phyloP scores from a whole-genome alignment of 53 echinoderm and acorn worm species.

The Temnopleurus reevesii region DNA sequence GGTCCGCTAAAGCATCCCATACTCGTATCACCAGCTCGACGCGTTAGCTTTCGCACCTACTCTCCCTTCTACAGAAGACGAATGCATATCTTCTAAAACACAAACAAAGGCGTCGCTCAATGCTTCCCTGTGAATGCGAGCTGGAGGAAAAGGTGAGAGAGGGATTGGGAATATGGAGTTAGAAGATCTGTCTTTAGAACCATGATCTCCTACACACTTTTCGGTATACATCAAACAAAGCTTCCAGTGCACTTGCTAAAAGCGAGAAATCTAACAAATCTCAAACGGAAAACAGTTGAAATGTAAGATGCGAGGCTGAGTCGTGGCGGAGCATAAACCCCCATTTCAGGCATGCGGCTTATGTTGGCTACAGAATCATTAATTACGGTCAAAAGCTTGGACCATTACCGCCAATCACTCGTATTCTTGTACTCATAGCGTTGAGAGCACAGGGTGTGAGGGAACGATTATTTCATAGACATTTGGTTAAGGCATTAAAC shows the following conservation, averaged over 20 bases:
- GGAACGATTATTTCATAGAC: background rate
- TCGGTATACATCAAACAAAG: background rate
- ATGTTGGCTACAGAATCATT: slow-evolving; percentile 31
- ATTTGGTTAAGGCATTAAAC: slow-evolving; percentile 51
- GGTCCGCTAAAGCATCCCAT: background rate
- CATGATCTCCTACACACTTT: slow-evolving; percentile 19
- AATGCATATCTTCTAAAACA: background rate
- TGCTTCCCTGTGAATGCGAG: background rate
- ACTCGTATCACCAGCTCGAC: background rate
- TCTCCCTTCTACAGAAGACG: background rate
- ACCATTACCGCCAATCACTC: slow-evolving; percentile 23
- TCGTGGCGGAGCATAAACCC: background rate
- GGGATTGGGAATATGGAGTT: background rate
- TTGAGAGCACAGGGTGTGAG: slow-evolving; percentile 26
- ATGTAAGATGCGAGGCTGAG: background rate
- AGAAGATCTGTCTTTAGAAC: background rate
- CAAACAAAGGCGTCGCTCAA: slow-evolving; percentile 22
- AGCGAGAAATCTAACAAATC: slow-evolving; percentile 22
- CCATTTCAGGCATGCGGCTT: background rate
- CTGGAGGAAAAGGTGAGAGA: slow-evolving; percentile 3
- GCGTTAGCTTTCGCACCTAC: slow-evolving; percentile 13
- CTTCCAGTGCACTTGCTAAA: background rate
- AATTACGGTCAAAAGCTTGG: slow-evolving; percentile 41
- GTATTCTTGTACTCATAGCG: background rate
- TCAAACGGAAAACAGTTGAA: slow-evolving; percentile 18